Percentiles rank a stretch among this genome's conserved stretches.
These are phyloP conservation scores for Salvelinus fontinalis DNA, from an alignment of 2,113 vertebrate species.

Conservation along the genomic window DNA sequence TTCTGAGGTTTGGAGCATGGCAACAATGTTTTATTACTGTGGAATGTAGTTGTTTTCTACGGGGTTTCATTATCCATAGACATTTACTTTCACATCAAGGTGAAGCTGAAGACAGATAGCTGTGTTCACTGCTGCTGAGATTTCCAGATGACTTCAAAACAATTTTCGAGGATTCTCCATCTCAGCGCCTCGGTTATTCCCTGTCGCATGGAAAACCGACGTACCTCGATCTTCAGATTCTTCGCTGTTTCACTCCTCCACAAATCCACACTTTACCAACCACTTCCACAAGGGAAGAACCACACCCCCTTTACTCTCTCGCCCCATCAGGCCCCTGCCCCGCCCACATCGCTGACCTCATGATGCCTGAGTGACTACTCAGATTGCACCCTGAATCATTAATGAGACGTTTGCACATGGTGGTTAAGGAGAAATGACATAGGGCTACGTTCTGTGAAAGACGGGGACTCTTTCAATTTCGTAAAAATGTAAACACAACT, in stretches of 20 bases:
- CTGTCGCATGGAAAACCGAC: no score
- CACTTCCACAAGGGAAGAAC: neutral
- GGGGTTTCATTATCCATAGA: neutral
- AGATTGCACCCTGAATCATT: constrained; percentile 68
- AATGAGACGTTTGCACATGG: constrained; percentile 63
- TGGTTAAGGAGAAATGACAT: constrained; percentile 54
- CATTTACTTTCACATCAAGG: neutral
- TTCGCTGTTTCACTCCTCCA: constrained; percentile 5
- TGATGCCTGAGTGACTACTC: constrained; percentile 51
- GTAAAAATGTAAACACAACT: constrained; percentile 14
- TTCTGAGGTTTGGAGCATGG: neutral
- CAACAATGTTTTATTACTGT: neutral
- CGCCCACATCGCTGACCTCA: constrained; percentile 24
- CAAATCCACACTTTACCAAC: neutral
- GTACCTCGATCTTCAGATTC: neutral
- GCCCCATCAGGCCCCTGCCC: constrained; percentile 15
- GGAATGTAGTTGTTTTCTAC: neutral
- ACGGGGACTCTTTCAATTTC: neutral
- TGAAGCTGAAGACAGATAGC: neutral
- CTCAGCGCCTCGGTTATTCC: no score
- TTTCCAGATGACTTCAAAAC: neutral
- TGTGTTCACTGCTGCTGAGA: neutral
- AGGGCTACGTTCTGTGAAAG: constrained; percentile 31
- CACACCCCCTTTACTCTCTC: neutral
- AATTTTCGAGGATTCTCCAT: no score